These are phyloP conservation scores for Drosophila orosa DNA, from an alignment of 1,140 invertebrate species.

Conservation along the genomic window DNA sequence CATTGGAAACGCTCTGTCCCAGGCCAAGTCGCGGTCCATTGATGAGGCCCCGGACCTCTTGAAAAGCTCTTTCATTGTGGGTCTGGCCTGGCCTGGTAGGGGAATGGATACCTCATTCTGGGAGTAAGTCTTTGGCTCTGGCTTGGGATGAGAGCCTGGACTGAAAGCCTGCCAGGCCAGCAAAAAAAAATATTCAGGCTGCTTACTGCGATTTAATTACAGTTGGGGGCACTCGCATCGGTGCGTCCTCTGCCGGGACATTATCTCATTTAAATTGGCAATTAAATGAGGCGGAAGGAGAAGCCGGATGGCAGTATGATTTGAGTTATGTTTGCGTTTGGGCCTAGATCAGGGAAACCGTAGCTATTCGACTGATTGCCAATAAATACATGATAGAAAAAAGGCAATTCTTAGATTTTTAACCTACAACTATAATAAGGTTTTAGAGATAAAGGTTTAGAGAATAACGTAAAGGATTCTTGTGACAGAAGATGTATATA, in stretches of 20 bases:
- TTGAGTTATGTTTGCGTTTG: slow-evolving; percentile 12
- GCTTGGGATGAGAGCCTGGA: slow-evolving; percentile 35
- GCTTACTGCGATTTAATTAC: slow-evolving; percentile 79
- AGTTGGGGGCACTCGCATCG: slow-evolving; percentile 51
- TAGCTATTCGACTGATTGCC: neutral
- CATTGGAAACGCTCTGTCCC: slow-evolving; percentile 70
- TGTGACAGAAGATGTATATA: neutral
- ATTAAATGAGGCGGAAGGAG: slow-evolving; percentile 43
- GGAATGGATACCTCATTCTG: slow-evolving; percentile 23
- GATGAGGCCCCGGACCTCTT: slow-evolving; percentile 46
- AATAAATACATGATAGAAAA: neutral
- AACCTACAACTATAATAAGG: too few relatives aligned
- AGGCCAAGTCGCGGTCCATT: slow-evolving; percentile 49
- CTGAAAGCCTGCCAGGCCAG: slow-evolving; percentile 40
- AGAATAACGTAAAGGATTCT: too few relatives aligned
- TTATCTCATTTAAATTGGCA: slow-evolving; percentile 76
- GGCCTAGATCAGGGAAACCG: neutral
- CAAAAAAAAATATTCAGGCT: slow-evolving; percentile 24
- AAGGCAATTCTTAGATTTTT: neutral
- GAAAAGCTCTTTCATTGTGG: slow-evolving; percentile 14
- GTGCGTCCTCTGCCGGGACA: slow-evolving; percentile 10
- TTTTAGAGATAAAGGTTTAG: too few relatives aligned
- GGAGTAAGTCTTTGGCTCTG: slow-evolving; percentile 26
- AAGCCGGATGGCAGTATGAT: neutral
- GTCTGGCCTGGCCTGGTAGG: slow-evolving; percentile 7